Evolutionary conservation across 2,113 vertebrate species (phyloP).

Genomic region (Apodemus sylvaticus): DNA sequence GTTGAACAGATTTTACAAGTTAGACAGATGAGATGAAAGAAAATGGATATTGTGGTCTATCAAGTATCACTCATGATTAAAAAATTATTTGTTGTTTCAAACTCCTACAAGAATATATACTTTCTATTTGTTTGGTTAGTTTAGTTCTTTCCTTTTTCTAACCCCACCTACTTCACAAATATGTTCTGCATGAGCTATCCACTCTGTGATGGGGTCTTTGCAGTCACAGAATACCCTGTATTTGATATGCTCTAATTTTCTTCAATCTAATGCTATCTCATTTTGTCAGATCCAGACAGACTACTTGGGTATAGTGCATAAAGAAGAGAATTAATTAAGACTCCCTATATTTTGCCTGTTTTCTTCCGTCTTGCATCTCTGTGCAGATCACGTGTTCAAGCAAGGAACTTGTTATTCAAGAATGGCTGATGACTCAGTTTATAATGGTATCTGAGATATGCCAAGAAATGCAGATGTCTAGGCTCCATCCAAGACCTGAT

Average conservation of each 20-base stretch:
- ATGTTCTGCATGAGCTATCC: neutral
- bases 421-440: neutral
- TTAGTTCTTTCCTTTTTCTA: neutral
- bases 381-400: neutral
- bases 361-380: neutral
- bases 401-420: neutral
- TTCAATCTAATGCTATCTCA: neutral
- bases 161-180: neutral
- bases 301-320: neutral
- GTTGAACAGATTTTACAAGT: conserved; percentile 22
- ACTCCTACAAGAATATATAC: neutral
- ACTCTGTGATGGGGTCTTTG: neutral
- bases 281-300: neutral
- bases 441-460: neutral
- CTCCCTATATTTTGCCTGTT: neutral
- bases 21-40: neutral
- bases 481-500: no score
- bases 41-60: neutral
- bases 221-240: neutral
- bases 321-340: neutral
- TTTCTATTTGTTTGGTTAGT: neutral
- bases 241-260: neutral
- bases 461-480: neutral
- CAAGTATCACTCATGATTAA: neutral
- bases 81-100: neutral